A percentile compares a stretch with the other conserved stretches of the same genome.
Evolutionary conservation across 2,113 vertebrate genomes (phyloP).

Genomic region (Heptranchias perlo): DNA sequence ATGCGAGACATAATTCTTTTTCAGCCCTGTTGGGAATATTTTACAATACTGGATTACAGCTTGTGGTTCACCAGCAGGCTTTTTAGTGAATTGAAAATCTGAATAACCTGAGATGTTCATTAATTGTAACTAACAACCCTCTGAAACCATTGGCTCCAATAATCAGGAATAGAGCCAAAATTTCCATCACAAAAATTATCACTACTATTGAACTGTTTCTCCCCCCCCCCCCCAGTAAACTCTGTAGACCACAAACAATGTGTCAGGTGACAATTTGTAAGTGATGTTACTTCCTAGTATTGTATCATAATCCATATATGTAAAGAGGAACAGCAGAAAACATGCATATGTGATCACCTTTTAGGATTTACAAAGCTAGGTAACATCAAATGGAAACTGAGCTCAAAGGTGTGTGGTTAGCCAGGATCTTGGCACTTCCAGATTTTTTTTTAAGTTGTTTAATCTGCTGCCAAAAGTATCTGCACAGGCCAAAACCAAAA

Average conservation of each 20-base stretch:
- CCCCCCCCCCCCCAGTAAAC: not conserved
- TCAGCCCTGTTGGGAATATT: not conserved
- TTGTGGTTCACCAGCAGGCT: not conserved
- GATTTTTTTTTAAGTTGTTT: not conserved
- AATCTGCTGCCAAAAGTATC: not conserved
- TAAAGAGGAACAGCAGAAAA: not conserved
- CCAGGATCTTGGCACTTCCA: not conserved
- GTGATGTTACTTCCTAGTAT: not conserved
- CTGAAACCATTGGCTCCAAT: not conserved
- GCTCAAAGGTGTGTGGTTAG: not conserved
- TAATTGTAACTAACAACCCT: conserved; percentile 10
- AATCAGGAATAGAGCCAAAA: not conserved
- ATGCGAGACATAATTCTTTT: not conserved
- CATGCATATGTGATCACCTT: not conserved
- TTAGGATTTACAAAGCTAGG: not conserved
- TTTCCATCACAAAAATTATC: not conserved
- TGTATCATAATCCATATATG: not conserved
- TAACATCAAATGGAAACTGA: not conserved
- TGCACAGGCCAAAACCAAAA: not conserved
- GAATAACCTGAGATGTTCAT: not conserved
- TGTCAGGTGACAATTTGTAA: not conserved
- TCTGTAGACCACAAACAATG: not conserved
- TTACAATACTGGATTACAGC: not conserved
- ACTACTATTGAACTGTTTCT: not conserved
- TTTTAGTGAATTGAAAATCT: conserved; percentile 10